Evolutionary conservation across 1,140 invertebrate species (phyloP).

Genomic region (Zophobas morio): DNA sequence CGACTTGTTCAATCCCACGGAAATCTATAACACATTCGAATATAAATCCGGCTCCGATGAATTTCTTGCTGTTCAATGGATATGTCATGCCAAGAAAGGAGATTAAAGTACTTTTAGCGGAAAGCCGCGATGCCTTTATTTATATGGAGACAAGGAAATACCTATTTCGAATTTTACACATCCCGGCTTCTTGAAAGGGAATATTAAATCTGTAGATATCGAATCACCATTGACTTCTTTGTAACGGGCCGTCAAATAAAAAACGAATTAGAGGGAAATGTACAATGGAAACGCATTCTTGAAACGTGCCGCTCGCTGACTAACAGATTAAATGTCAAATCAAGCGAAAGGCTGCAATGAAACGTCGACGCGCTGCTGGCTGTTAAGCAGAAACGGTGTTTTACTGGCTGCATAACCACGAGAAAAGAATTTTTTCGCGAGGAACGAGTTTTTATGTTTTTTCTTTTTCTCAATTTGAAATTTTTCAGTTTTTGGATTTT

Average conservation of each 20-base stretch:
- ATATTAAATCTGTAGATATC: constrained; percentile 17
- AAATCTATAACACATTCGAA: not conserved
- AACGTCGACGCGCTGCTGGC: no score
- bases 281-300: not conserved
- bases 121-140: constrained; percentile 5
- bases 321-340: not conserved
- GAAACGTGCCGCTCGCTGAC: not conserved
- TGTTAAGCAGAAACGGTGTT: no score
- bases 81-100: constrained; percentile 8
- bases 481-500: no score
- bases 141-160: not conserved
- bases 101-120: constrained; percentile 7
- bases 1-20: not conserved
- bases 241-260: not conserved
- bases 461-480: no score
- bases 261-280: not conserved
- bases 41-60: constrained; percentile 1
- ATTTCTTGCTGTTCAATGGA: constrained; percentile 6
- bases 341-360: no score
- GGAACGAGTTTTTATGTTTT: no score
- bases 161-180: constrained; percentile 21
- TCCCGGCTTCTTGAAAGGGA: not conserved
- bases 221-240: not conserved
- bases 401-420: no score
- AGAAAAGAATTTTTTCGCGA: no score